phyloP scores from a whole-genome alignment of 1,140 invertebrate genomes.

The Bombus cullumanus region DNA sequence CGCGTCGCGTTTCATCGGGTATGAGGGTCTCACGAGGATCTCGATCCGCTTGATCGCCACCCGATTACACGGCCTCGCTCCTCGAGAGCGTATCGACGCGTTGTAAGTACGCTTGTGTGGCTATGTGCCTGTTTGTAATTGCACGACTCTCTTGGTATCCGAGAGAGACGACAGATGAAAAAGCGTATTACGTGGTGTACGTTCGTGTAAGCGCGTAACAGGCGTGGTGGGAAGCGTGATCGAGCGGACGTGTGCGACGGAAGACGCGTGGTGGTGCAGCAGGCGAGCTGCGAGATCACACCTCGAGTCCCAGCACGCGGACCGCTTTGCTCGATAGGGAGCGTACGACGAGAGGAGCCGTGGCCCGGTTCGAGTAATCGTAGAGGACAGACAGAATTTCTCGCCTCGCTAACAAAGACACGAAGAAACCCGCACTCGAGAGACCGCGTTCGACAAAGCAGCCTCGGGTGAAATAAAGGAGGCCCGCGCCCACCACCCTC shows the following conservation, averaged over 20 bases:
- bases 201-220: background rate
- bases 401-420: constrained; percentile 81
- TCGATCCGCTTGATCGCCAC: constrained; percentile 49
- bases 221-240: constrained; percentile 1
- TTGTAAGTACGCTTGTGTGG: constrained; percentile 8
- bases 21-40: constrained; percentile 46
- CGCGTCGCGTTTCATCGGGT: background rate
- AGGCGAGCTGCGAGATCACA: constrained; percentile 50
- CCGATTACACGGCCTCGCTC: constrained; percentile 48
- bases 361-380: constrained; percentile 72
- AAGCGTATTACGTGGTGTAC: background rate
- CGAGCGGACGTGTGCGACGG: constrained; percentile 43
- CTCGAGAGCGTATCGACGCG: constrained; percentile 58
- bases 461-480: constrained; percentile 73
- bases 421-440: constrained; percentile 77
- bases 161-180: constrained; percentile 11
- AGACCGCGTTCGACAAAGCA: constrained; percentile 73
- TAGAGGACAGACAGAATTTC: constrained; percentile 80
- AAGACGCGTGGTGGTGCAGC: background rate
- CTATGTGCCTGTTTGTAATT: constrained; percentile 27
- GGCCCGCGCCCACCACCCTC: constrained; percentile 40
- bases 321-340: background rate
- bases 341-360: constrained; percentile 32
- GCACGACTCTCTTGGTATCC: background rate
- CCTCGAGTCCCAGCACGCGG: constrained; percentile 41